phyloP scores from a whole-genome alignment of 2,888 invertebrate genomes.

The Minunthozetes semirufus region DNA sequence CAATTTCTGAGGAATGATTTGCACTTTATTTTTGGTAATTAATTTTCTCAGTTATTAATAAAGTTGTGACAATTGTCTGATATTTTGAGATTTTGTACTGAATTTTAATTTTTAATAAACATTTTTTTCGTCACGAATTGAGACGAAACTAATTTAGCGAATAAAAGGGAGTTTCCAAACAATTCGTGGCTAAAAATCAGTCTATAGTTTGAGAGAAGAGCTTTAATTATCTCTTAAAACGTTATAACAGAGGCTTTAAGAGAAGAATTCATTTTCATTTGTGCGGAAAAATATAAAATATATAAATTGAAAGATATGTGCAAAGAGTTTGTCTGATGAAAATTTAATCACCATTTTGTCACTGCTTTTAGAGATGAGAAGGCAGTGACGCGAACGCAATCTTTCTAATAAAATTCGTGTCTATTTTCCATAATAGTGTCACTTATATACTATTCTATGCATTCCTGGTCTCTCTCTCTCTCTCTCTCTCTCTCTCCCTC shows the following conservation, averaged over 20 bases:
- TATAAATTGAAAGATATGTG: constrained; percentile 9
- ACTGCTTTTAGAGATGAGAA: neutral
- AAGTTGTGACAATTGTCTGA: neutral
- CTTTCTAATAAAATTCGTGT: constrained; percentile 20
- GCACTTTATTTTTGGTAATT: no score
- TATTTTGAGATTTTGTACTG: neutral
- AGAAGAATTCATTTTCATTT: constrained; percentile 7
- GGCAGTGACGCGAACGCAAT: constrained; percentile 5
- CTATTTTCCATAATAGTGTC: constrained; percentile 25
- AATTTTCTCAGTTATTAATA: no score
- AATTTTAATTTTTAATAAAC: constrained; percentile 8
- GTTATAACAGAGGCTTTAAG: neutral
- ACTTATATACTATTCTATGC: neutral
- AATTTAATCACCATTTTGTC: constrained; percentile 22
- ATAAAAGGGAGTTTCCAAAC: constrained; percentile 11
- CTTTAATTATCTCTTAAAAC: constrained; percentile 17
- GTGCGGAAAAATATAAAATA: neutral
- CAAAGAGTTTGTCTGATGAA: constrained; percentile 21
- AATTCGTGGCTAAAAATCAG: neutral
- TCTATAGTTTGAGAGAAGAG: neutral
- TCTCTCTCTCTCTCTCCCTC: neutral
- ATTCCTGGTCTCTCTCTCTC: neutral
- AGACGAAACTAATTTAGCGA: constrained; percentile 17
- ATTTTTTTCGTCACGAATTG: neutral
- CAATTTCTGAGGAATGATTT: no score